phyloP scores from a whole-genome alignment of 2,888 invertebrate species.

The Drosophila demipolita region DNA sequence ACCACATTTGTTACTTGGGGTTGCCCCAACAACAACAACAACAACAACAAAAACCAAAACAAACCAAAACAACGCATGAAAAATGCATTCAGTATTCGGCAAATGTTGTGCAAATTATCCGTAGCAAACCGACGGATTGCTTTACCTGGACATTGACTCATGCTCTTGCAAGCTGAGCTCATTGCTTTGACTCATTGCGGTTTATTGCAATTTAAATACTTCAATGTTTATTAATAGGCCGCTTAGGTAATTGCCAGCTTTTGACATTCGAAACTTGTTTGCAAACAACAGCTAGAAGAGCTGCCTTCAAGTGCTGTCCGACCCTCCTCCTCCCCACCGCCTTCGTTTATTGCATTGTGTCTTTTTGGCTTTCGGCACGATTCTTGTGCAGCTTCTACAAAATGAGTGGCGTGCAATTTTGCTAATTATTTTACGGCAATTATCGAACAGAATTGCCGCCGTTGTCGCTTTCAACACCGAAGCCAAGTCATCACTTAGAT shows the following conservation, averaged over 20 bases:
- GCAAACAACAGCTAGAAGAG: slow-evolving; percentile 19
- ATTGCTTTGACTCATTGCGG: slow-evolving; percentile 57
- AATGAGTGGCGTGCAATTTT: slow-evolving; percentile 57
- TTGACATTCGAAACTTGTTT: slow-evolving; percentile 65
- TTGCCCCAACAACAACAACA: slow-evolving; percentile 16
- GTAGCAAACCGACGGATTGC: slow-evolving; percentile 3
- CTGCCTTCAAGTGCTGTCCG: slow-evolving; percentile 10
- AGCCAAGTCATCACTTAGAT: slow-evolving; percentile 31
- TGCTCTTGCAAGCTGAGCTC: slow-evolving; percentile 42
- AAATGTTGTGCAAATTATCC: slow-evolving; percentile 39
- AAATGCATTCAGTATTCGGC: slow-evolving; percentile 43
- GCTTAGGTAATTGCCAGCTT: slow-evolving; percentile 64
- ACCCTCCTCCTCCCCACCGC: slow-evolving; percentile 1
- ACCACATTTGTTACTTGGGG: slow-evolving; percentile 46
- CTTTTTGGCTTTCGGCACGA: slow-evolving; percentile 45
- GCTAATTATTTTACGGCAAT: slow-evolving; percentile 71
- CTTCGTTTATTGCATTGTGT: slow-evolving; percentile 7
- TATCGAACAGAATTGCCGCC: slow-evolving; percentile 58
- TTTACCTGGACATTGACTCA: slow-evolving; percentile 58
- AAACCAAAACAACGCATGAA: slow-evolving; percentile 47
- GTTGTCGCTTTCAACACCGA: slow-evolving; percentile 63
- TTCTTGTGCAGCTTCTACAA: slow-evolving; percentile 41
- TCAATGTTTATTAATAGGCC: slow-evolving; percentile 53
- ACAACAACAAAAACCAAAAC: slow-evolving; percentile 1
- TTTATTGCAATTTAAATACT: slow-evolving; percentile 23